These are phyloP conservation scores for Xanthia togata DNA, from an alignment of 2,888 invertebrate species.

Conservation along the genomic window DNA sequence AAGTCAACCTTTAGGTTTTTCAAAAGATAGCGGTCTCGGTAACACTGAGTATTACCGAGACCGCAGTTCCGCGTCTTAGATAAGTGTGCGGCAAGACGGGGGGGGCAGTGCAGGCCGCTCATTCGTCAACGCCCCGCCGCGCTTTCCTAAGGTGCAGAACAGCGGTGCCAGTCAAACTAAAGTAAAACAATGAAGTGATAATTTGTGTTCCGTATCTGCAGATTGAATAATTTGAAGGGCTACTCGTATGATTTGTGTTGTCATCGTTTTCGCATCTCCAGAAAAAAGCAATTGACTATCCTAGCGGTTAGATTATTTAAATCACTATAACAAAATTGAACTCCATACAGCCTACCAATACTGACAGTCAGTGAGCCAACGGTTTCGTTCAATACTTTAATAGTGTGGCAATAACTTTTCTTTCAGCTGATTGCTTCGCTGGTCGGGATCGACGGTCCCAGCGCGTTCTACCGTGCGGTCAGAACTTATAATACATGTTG, in stretches of 20 bases:
- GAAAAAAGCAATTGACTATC: not conserved
- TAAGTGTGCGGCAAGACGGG: too few relatives aligned
- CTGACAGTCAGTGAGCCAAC: slow-evolving; percentile 62
- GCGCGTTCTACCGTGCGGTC: slow-evolving; percentile 79
- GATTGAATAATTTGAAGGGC: not conserved
- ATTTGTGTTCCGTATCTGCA: not conserved
- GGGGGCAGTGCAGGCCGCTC: too few relatives aligned
- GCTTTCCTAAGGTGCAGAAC: too few relatives aligned
- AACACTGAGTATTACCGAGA: not conserved
- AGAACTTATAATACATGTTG: slow-evolving; percentile 85
- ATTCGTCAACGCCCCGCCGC: too few relatives aligned
- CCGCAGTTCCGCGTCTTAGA: too few relatives aligned
- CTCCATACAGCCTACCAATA: slow-evolving; percentile 59
- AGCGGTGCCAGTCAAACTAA: too few relatives aligned
- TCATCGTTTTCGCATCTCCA: not conserved
- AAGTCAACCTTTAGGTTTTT: not conserved
- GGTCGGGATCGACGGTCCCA: slow-evolving; percentile 72
- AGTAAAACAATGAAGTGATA: not conserved
- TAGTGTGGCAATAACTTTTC: slow-evolving; percentile 82
- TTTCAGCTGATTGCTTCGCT: slow-evolving; percentile 84
- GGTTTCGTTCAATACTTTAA: slow-evolving; percentile 85
- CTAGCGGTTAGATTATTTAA: not conserved
- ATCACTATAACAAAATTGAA: slow-evolving; percentile 37
- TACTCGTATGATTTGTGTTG: not conserved
- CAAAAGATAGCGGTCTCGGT: too few relatives aligned